Evolutionary conservation across 2,113 vertebrate genomes (phyloP), one percentile per base, ranked within the genome.

Genomic region (Myotis brandtii): DNA sequence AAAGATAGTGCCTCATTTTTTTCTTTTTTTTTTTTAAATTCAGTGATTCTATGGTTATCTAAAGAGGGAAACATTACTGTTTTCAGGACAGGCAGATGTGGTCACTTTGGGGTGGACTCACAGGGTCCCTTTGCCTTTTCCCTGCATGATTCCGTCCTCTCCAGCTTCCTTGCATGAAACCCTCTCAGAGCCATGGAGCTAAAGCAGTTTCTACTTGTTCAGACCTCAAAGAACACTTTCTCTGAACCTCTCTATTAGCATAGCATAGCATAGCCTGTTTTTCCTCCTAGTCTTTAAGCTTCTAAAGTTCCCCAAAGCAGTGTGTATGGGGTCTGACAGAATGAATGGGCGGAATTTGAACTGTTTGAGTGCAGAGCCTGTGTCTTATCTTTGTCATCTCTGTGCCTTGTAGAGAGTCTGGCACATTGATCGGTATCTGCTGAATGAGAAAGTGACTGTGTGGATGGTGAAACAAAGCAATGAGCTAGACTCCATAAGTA

Each of bases 1-100:
- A 89, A 43, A 80, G 59, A 84, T 50, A 84, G 87, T 82, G 20
- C 25, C 34, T 48, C 27, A 18, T 67, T 89, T 93, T 21, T 66
- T 70, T 40, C 56, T 62, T 40, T 43, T 94, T 40, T 66, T 62
- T 40, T 43, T 94, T 89, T 48, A 0, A 86, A 54, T 27, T 59
- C 40, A 14, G 34, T 52, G 50, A 34, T 14, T 54, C 70, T 85
- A 0, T 85, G 30, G 50, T 13, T 83, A 30, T 59, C n/a, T 91
- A 16, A 50, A 40, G 72, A 59, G 21, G 69, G 50, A 64, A 84
- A 50, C 5, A 8, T 46, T 20, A 4, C 23, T 52, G 16, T 72
- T n/a, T 66, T 50, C 59, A 52, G 40, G 34, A 14, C 2, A 77
- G 76, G 76, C 9, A 43, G 11, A 25, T 77, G 23, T 25, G 21